A percentile compares a stretch with the other conserved stretches of the same genome.
Conservation (phyloP, 2,113 vertebrate genomes). For the Sander vitreus region DNA sequence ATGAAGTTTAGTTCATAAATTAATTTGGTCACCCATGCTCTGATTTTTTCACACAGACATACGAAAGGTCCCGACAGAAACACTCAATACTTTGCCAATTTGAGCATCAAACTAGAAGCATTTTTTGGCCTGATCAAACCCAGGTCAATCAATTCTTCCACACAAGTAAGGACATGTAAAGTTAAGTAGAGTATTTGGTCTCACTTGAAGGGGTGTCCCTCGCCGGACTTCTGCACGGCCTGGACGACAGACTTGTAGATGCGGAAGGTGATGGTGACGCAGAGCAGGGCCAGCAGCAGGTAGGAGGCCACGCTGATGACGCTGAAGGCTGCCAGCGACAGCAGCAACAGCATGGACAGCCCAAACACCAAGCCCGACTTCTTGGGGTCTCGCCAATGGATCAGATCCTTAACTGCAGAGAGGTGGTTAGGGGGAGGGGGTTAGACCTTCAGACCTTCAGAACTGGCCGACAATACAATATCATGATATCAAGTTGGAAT, state of each 20-base stretch:
- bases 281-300: slow-evolving; percentile 92
- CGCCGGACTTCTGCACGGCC: slow-evolving; percentile 92
- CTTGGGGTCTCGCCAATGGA: slow-evolving; percentile 93
- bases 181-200: slow-evolving; percentile 28
- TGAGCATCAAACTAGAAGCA: neutral
- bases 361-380: slow-evolving; percentile 91
- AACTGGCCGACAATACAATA: neutral
- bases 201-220: slow-evolving; percentile 96
- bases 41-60: neutral
- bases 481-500: neutral
- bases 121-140: neutral
- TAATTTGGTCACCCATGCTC: neutral
- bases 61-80: neutral
- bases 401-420: slow-evolving; percentile 87
- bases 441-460: neutral
- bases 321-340: slow-evolving; percentile 94
- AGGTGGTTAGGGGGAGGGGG: neutral
- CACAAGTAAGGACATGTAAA: neutral
- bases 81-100: neutral
- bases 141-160: neutral
- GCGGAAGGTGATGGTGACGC: slow-evolving; percentile 94
- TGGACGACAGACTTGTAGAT: slow-evolving; percentile 93
- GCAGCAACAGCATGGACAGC: slow-evolving; percentile 88
- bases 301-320: slow-evolving; percentile 93
- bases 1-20: neutral